Base-by-base conservation (phyloP, 2,888 invertebrate species). In the Archips xylosteana region DNA sequence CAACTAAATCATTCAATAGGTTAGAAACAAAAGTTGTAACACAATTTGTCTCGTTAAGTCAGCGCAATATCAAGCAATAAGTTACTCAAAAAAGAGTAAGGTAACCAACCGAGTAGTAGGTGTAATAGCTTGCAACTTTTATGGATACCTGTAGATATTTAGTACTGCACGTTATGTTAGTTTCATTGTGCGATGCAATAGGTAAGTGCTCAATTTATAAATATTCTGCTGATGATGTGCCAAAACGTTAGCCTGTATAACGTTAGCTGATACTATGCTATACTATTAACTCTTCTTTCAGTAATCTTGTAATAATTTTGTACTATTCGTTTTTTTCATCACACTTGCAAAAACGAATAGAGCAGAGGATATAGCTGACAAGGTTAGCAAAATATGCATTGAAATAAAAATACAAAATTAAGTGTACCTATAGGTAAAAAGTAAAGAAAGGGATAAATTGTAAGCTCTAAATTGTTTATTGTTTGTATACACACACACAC, bases 1-100 rank as follows among this genome's bases (percentile, higher is more conserved):
- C 8, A 45, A 12, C 10, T 5, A 32, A 4, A 12, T 23, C 57
- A n/a, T 9, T 9, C 54, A 54, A 23, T 32, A 32, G 32, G 32
- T 57, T 63, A 74, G 63, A 75, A 73, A 77, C 61, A 23, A 62
- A 45, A 66, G 74, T 77, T 77, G 75, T 61, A 75, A 78, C 76
- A 76, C 72, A 13, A 39, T 61, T 34, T 36, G 61, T 61, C 54
- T 57, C 32, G 32, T 57, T 57, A 32, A 32, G 32, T 32, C 57
- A 32, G 57, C 57, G 57, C 57, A 57, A 57, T 32, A 57, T 57
- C 32, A 12, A 57, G 57, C 32, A 57, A 57, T 10, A 57, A 10
- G 54, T 54, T 51, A 51, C 51, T 23, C 23, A 23, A 12, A 8
- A 6, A 51, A 51, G 5, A 5, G 23, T 15, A 23, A 57, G 32